Evolutionary conservation across 2,888 invertebrate genomes (phyloP), one percentile per base, ranked within the genome.

Genomic region (Troilus luridus): DNA sequence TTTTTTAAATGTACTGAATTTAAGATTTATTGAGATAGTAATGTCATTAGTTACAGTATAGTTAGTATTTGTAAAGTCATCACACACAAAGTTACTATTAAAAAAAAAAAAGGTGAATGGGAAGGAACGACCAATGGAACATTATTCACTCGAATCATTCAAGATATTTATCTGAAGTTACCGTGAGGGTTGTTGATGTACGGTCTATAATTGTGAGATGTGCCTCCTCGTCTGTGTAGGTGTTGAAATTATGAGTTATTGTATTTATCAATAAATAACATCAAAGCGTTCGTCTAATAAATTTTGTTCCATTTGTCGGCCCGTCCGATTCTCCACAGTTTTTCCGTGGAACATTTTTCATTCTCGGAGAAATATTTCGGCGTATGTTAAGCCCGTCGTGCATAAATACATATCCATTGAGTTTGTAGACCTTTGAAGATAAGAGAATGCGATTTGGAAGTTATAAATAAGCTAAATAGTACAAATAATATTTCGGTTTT

Each of bases 181-280:
- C 41, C 88, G 60, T 21, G 8, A 14, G 24, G 24, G 11, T 88
- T 19, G 64, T 17, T 88, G 88, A 88, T 88, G 41, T 88, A 88
- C 24, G 88, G 60, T 1, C 88, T 88, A 60, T 88, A 88, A 88
- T 88, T 88, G 88, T 88, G 88, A 88, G 88, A 88, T 88, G 88
- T 88, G 88, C 41, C 41, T 24, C 3, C 88, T 41, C 24, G 17
- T 27, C 10, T 88, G 88, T 41, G 64, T 62, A 88, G 88, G 88
- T 88, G 88, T 88, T 59, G 88, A 88, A 88, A 88, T 88, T 88
- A 64, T 88, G 88, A 88, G 88, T 88, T 88, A 88, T 88, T 88
- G 88, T 88, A 88, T 88, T 88, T 64, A 88, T 88, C 88, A 59
- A 62, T 88, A 88, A 88, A 88, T 88, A 88, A 88, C 59, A 88